A percentile compares a stretch with the other conserved stretches of the same genome.
Evolutionary conservation across 2,888 invertebrate genomes (phyloP).

Genomic region (Drosophila mercatorum): DNA sequence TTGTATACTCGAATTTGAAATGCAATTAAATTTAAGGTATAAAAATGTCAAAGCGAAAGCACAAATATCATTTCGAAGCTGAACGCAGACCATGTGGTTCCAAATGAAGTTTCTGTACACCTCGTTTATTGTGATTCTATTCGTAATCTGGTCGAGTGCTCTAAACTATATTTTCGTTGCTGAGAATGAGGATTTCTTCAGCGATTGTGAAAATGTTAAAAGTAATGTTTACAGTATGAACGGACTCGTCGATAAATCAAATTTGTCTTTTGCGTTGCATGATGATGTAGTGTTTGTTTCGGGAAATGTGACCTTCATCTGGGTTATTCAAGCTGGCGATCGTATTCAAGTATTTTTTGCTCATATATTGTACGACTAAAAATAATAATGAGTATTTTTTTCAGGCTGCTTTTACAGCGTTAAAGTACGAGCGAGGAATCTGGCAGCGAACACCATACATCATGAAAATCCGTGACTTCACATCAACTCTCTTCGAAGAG

Average conservation of each 20-base stretch:
- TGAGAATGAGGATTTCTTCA: not conserved
- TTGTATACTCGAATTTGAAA: not conserved
- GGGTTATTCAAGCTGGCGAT: constrained; percentile 28
- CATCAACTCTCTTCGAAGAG: constrained; percentile 10
- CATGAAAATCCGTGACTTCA: not conserved
- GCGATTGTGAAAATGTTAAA: not conserved
- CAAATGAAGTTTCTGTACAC: not conserved
- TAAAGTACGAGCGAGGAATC: constrained; percentile 19
- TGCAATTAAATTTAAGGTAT: not conserved
- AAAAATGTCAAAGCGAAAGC: not conserved
- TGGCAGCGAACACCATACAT: constrained; percentile 22
- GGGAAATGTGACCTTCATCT: constrained; percentile 22
- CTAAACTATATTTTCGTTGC: not conserved
- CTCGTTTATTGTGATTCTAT: not conserved
- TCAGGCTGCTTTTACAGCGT: not conserved
- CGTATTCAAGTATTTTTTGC: constrained; percentile 21
- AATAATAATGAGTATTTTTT: not conserved
- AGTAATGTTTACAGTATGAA: not conserved
- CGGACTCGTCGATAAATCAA: not conserved
- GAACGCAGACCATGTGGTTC: not conserved
- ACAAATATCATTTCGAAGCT: not conserved
- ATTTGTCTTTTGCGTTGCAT: not conserved
- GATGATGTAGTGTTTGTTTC: not conserved
- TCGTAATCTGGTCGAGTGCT: not conserved
- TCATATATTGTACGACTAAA: not conserved